These are phyloP conservation scores for Drosophila paranaensis DNA, from an alignment of 2,888 invertebrate species.

Conservation along the genomic window DNA sequence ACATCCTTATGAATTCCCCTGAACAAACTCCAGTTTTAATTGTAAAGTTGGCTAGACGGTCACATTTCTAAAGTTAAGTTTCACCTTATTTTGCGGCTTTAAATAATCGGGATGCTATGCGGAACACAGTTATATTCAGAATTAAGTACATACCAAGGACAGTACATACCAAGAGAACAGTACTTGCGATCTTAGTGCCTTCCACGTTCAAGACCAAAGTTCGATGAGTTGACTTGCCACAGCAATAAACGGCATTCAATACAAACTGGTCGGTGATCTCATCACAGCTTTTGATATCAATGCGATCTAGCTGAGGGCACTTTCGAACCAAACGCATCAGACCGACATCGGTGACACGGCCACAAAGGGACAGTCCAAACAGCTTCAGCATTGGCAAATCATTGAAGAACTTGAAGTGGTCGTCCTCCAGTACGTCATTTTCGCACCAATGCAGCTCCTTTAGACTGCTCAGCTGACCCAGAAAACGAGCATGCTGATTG, in stretches of 20 bases:
- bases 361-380: conserved; percentile 48
- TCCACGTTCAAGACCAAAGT: conserved; percentile 46
- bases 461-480: conserved; percentile 58
- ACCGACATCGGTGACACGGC: conserved; percentile 52
- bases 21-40: neutral
- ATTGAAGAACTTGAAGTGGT: conserved; percentile 61
- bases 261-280: conserved; percentile 60
- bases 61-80: conserved; percentile 47
- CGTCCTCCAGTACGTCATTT: conserved; percentile 66
- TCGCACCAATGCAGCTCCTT: conserved; percentile 51
- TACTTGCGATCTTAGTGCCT: conserved; percentile 38
- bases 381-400: conserved; percentile 42
- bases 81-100: conserved; percentile 46
- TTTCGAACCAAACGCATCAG: conserved; percentile 53
- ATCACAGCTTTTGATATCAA: conserved; percentile 57
- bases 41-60: conserved; percentile 12
- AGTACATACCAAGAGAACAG: conserved; percentile 43
- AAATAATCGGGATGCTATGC: conserved; percentile 58
- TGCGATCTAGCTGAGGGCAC: conserved; percentile 40
- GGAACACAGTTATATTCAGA: too few relatives aligned
- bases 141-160: neutral
- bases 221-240: conserved; percentile 29
- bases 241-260: conserved; percentile 51
- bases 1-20: conserved; percentile 59
- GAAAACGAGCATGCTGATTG: conserved; percentile 56